Base-by-base conservation (phyloP, 2,113 vertebrate genomes). In the Pelodiscus sinensis region DNA sequence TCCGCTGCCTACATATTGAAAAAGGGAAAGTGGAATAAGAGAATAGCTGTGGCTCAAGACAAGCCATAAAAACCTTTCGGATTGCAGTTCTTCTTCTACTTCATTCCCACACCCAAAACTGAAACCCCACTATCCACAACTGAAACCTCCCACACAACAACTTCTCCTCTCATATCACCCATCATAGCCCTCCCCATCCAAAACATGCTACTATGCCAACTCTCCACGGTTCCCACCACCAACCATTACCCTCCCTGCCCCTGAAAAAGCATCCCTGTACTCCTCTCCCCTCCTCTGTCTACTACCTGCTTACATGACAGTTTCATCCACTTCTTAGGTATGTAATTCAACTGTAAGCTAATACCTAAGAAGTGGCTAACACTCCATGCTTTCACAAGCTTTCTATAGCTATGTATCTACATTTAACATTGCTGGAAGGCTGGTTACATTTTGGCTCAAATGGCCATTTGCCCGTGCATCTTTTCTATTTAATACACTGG, bases 71-170 rank as follows among this genome's bases (percentile, higher is more conserved):
- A 54, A 78, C 0, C 0, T 44, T 52, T 91, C 86, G 86, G 92
- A 35, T 79, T 85, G 81, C 44, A 51, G 55, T 62, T 94, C 82
- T 84, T 85, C 62, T 86, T 65, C 75, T 85, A 91, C 19, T 65
- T 85, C 79, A 1, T 57, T 80, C 86, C 77, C 89, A 54, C 86
- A 78, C 77, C 68, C 57, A 54, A 55, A 75, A 75, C 84, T 86
- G 92, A 86, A 95, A 92, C 90, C 75, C 84, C 55, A 57, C 62
- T 82, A 60, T 82, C 93, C 81, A 79, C 18, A 57, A 79, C n/a
- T n/a, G n/a, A n/a, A n/a, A n/a, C n/a, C 65, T 21, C 65, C 19
- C 31, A 71, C n/a, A 71, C n/a, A 71, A 71, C 31, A 21, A n/a
- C 65, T 71, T 71, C 84, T 78, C 79, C 80, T 92, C 81, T 91